These are phyloP conservation scores for Harlomillsia oculata DNA, from an alignment of 1,140 invertebrate species.

Conservation along the genomic window DNA sequence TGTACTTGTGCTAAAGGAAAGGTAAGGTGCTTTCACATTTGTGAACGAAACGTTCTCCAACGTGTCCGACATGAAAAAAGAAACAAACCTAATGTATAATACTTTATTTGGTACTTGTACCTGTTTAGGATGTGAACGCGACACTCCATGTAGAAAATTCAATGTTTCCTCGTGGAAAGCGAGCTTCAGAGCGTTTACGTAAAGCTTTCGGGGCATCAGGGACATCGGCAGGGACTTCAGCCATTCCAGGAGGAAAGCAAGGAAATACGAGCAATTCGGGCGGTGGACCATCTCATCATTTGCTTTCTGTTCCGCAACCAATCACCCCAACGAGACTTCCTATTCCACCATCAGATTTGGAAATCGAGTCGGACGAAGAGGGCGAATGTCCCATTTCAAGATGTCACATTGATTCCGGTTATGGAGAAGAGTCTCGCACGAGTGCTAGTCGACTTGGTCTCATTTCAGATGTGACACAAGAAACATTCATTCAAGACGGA, in stretches of 20 bases:
- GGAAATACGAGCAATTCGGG: neutral
- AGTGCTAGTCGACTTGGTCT: constrained; percentile 2
- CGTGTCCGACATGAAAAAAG: too few species aligned
- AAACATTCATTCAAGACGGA: constrained; percentile 25
- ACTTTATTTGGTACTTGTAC: too few species aligned
- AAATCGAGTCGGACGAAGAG: constrained; percentile 12
- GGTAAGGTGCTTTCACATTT: too few species aligned
- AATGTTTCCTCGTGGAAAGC: constrained; percentile 61
- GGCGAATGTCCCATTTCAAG: neutral
- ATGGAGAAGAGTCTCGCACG: neutral
- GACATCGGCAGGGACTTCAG: neutral
- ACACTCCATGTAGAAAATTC: constrained; percentile 81
- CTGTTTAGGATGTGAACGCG: constrained; percentile 65
- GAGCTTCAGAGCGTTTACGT: constrained; percentile 1
- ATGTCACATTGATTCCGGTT: neutral
- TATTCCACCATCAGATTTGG: neutral
- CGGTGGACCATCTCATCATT: constrained; percentile 1
- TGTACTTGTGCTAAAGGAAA: constrained; percentile 69
- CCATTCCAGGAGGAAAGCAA: neutral
- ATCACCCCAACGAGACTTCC: neutral
- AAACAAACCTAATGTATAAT: too few species aligned
- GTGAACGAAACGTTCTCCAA: too few species aligned
- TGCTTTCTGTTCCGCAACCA: neutral
- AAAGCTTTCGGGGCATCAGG: neutral
- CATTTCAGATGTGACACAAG: constrained; percentile 15